Evolutionary conservation across 2,797 vertebrate genomes (phyloP).

Genomic region (Enteromius treurensis): DNA sequence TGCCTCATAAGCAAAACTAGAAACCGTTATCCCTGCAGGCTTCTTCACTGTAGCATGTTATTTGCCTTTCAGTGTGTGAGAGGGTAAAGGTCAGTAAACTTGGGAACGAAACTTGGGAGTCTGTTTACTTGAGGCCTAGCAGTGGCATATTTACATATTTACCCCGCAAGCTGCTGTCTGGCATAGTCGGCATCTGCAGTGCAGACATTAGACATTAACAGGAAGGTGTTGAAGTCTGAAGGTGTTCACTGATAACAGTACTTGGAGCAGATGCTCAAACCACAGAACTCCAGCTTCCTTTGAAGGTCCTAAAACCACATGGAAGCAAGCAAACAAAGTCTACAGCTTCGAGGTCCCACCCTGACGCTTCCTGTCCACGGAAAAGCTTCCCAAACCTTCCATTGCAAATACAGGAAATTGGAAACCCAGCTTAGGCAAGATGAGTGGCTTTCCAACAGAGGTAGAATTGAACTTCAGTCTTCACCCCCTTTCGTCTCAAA

Average conservation of each 20-base stretch:
- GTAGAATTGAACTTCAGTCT: background rate
- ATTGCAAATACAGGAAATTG: constrained; percentile 57
- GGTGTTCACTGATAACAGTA: constrained; percentile 38
- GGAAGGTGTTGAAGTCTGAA: constrained; percentile 3
- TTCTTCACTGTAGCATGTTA: background rate
- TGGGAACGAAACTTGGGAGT: background rate
- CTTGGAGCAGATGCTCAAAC: constrained; percentile 30
- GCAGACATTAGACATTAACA: constrained; percentile 27
- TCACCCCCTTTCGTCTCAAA: background rate
- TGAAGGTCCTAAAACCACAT: constrained; percentile 27
- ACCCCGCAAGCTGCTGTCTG: background rate
- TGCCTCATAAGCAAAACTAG: background rate
- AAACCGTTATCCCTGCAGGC: background rate
- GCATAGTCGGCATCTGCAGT: constrained; percentile 4
- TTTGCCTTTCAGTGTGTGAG: background rate
- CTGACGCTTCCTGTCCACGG: constrained; percentile 57
- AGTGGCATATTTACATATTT: background rate
- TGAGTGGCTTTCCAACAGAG: constrained; percentile 3
- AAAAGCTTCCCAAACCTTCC: constrained; percentile 54
- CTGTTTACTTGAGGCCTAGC: background rate
- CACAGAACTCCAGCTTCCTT: constrained; percentile 29
- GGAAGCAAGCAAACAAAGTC: constrained; percentile 28
- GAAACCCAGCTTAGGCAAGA: constrained; percentile 35
- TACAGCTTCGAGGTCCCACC: constrained; percentile 47
- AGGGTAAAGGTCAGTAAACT: constrained; percentile 4